Percentiles rank a stretch among this genome's conserved stretches.
Conservation (phyloP, 2,888 invertebrate species). For the Tetheella fluctuosa region DNA sequence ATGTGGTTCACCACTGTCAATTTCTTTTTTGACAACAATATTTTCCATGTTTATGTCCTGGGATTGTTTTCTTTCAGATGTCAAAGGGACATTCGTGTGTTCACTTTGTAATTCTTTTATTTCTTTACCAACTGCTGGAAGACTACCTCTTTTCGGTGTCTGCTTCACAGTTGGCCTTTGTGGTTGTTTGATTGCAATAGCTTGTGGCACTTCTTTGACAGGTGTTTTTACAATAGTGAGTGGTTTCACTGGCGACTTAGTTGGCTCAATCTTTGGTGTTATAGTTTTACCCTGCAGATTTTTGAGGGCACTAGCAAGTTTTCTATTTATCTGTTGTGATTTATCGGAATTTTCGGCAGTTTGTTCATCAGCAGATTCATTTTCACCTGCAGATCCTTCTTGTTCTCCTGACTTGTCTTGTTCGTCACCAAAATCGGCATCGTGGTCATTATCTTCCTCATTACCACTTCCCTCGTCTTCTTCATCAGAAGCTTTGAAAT, state of each 20-base stretch:
- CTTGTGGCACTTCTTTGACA: conserved; percentile 40
- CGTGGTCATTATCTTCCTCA: conserved; percentile 53
- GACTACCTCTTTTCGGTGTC: conserved; percentile 71
- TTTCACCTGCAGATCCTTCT: conserved; percentile 41
- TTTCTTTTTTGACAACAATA: conserved; percentile 69
- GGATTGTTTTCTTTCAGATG: conserved; percentile 52
- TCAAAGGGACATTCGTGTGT: conserved; percentile 21
- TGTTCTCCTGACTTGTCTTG: conserved; percentile 45
- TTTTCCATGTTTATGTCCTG: conserved; percentile 50
- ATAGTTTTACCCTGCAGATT: conserved; percentile 51
- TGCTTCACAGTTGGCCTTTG: conserved; percentile 71
- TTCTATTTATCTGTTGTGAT: conserved; percentile 28
- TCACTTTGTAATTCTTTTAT: conserved; percentile 32
- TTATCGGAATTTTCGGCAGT: conserved; percentile 46
- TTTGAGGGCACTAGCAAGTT: conserved; percentile 41
- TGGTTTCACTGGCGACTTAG: conserved; percentile 40
- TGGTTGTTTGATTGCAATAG: conserved; percentile 38
- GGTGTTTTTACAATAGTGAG: conserved; percentile 35
- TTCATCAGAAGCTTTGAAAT: conserved; percentile 75
- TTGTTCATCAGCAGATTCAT: conserved; percentile 53
- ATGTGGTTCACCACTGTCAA: conserved; percentile 44
- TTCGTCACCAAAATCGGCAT: conserved; percentile 55
- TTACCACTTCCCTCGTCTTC: conserved; percentile 66
- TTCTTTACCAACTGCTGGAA: conserved; percentile 47
- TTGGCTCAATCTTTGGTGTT: conserved; percentile 43